phyloP scores from a whole-genome alignment of 2,888 invertebrate genomes.

The Diachrysia chrysitis region DNA sequence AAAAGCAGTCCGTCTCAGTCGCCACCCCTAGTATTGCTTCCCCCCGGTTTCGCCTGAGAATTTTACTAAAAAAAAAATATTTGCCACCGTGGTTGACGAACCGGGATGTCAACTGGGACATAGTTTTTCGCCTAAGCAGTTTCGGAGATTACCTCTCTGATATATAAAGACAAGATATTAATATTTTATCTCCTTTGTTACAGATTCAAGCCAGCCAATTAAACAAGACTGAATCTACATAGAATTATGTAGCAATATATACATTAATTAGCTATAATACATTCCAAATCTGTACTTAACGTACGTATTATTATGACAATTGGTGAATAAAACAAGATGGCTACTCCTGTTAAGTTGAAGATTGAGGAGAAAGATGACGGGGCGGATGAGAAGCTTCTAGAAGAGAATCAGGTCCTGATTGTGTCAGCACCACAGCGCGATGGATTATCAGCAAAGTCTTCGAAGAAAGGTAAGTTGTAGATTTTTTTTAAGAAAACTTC shows the following conservation, averaged over 20 bases:
- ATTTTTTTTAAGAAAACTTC: too few relatives aligned
- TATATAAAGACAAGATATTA: too few relatives aligned
- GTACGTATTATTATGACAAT: slow-evolving; percentile 47
- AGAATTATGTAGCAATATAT: slow-evolving; percentile 57
- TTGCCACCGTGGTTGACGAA: too few relatives aligned
- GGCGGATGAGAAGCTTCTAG: slow-evolving; percentile 78
- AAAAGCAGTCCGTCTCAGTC: too few relatives aligned
- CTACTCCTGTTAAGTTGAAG: slow-evolving; percentile 68
- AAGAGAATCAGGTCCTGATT: slow-evolving; percentile 67
- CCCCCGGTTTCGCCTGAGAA: too few relatives aligned
- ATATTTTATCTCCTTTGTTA: slow-evolving; percentile 32
- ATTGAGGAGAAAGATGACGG: slow-evolving; percentile 74
- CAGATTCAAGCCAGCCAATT: slow-evolving; percentile 58
- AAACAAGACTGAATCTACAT: slow-evolving; percentile 61
- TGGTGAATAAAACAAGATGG: slow-evolving; percentile 69
- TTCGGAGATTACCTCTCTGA: too few relatives aligned
- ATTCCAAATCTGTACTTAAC: slow-evolving; percentile 48
- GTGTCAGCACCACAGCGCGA: slow-evolving; percentile 68
- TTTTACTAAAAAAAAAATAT: too few relatives aligned
- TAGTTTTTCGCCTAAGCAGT: too few relatives aligned
- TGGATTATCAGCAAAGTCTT: slow-evolving; percentile 74
- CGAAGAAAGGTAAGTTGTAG: slow-evolving; percentile 85
- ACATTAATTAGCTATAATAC: slow-evolving; percentile 49
- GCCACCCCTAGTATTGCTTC: too few relatives aligned
- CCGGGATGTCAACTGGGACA: too few relatives aligned